A percentile compares a stretch with the other conserved stretches of the same genome.
Evolutionary conservation across 2,888 invertebrate genomes (phyloP).

Genomic region (Drosophila affinis): DNA sequence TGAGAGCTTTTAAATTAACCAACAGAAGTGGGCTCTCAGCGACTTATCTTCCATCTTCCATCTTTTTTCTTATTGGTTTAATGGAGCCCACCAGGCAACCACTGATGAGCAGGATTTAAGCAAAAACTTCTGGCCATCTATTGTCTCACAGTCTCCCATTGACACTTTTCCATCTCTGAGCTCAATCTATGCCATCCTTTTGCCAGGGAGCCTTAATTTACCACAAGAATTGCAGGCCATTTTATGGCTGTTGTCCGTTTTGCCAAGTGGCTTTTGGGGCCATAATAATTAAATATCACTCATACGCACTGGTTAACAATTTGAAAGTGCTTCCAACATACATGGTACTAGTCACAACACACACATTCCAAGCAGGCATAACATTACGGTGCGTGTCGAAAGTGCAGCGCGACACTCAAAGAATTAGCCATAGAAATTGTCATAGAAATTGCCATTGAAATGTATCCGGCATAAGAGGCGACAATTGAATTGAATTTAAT

Average conservation of each 20-base stretch:
- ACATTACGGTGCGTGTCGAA: not conserved
- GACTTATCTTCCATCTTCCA: not conserved
- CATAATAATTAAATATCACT: constrained; percentile 50
- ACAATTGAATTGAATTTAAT: too few relatives aligned
- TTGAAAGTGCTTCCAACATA: not conserved
- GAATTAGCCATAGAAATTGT: not conserved
- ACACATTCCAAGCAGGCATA: not conserved
- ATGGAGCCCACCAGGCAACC: not conserved
- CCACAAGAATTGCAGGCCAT: not conserved
- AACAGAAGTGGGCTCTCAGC: constrained; percentile 5
- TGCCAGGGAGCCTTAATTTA: not conserved
- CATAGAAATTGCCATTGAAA: not conserved
- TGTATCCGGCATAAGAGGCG: not conserved
- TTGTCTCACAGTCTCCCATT: not conserved
- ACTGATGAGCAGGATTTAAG: too few relatives aligned
- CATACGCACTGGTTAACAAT: constrained; percentile 46
- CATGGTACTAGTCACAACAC: too few relatives aligned
- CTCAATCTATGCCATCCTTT: not conserved
- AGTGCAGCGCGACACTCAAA: not conserved
- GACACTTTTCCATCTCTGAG: not conserved
- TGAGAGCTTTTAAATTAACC: constrained; percentile 21
- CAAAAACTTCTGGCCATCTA: not conserved
- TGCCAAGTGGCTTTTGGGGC: constrained; percentile 7
- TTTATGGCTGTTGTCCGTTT: constrained; percentile 1
- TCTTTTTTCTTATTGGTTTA: not conserved